Percentiles rank a stretch among this genome's conserved stretches.
Conservation (phyloP, 2,888 invertebrate genomes). For the Eupeodes luniger region DNA sequence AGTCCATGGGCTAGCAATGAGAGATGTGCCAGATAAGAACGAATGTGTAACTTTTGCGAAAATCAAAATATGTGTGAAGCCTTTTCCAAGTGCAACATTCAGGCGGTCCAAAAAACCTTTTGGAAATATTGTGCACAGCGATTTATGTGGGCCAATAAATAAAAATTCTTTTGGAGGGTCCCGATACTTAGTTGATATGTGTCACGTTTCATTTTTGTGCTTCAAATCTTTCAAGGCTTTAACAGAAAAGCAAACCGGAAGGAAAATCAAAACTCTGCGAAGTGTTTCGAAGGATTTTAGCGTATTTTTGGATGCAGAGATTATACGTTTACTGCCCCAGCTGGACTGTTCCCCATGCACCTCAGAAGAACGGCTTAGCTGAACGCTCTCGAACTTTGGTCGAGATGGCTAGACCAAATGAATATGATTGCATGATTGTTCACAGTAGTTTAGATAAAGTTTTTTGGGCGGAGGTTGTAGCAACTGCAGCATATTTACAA, state of each 20-base stretch:
- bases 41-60: constrained; percentile 54
- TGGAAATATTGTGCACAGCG: constrained; percentile 42
- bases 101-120: not conserved
- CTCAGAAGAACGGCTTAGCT: too few species aligned
- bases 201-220: too few species aligned
- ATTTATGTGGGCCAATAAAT: constrained; percentile 15
- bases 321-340: not conserved
- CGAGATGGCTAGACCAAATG: too few species aligned
- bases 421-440: too few species aligned
- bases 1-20: not conserved
- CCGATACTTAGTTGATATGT: too few species aligned
- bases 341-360: not conserved
- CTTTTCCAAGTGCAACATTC: constrained; percentile 23
- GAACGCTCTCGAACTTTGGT: too few species aligned
- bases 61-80: constrained; percentile 53
- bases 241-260: constrained; percentile 41
- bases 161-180: too few species aligned
- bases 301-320: constrained; percentile 48
- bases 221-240: constrained; percentile 49
- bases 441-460: too few species aligned
- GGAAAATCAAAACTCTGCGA: constrained; percentile 55
- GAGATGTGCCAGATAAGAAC: constrained; percentile 37
- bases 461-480: too few species aligned
- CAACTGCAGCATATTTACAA: too few species aligned
- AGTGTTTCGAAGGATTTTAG: constrained; percentile 47